These are phyloP conservation scores for Sebastes alutus DNA, from an alignment of 2,797 vertebrate genomes.

Conservation along the genomic window DNA sequence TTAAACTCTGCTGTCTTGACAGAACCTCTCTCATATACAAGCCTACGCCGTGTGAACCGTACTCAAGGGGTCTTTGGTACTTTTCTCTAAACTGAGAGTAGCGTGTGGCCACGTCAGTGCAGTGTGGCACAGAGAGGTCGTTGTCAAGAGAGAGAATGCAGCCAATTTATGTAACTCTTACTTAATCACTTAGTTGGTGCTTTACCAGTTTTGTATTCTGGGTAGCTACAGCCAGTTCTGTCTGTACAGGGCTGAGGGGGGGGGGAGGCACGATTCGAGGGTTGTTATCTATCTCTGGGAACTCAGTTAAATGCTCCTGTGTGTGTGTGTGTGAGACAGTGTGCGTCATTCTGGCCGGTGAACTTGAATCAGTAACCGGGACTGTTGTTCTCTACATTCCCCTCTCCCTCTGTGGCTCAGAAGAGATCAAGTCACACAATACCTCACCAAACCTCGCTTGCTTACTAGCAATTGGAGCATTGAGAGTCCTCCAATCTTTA, in stretches of 20 bases:
- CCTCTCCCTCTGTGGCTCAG: slow-evolving; percentile 36
- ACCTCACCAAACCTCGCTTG: slow-evolving; percentile 6
- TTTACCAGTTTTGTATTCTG: slow-evolving; percentile 36
- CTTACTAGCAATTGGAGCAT: slow-evolving; percentile 22
- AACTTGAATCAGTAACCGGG: slow-evolving; percentile 66
- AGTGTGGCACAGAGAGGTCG: slow-evolving; percentile 8
- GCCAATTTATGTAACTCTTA: slow-evolving; percentile 64
- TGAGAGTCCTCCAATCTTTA: slow-evolving; percentile 4
- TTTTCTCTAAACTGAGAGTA: background rate
- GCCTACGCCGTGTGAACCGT: background rate
- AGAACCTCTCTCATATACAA: background rate
- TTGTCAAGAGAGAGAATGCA: slow-evolving; percentile 55
- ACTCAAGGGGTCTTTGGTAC: background rate
- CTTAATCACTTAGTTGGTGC: slow-evolving; percentile 41
- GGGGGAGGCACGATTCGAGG: slow-evolving; percentile 13
- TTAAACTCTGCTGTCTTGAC: slow-evolving; percentile 4
- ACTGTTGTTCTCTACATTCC: slow-evolving; percentile 61
- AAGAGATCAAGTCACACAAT: slow-evolving; percentile 56
- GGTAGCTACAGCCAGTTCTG: slow-evolving; percentile 50
- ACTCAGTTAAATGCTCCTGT: slow-evolving; percentile 1
- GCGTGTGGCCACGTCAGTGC: background rate
- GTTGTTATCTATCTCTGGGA: slow-evolving; percentile 48
- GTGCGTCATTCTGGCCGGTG: slow-evolving; percentile 67
- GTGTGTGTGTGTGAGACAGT: background rate
- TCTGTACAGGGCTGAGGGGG: slow-evolving; percentile 38